phyloP scores from a whole-genome alignment of 2,888 invertebrate species.

The Sericinus montela region DNA sequence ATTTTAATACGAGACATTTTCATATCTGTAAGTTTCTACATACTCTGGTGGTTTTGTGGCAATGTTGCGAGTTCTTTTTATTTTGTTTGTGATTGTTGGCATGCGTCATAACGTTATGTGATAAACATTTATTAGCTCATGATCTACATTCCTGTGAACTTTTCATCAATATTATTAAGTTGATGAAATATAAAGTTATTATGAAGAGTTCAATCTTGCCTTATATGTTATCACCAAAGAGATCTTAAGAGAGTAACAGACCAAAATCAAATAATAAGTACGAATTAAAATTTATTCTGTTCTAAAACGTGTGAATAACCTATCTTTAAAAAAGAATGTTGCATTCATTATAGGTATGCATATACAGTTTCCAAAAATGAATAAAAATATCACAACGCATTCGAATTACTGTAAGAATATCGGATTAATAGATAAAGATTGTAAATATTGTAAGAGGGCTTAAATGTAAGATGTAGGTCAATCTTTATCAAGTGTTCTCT shows the following conservation, averaged over 20 bases:
- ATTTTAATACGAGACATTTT: conserved; percentile 11
- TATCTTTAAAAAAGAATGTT: no score
- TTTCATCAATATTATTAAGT: neutral
- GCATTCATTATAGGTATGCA: no score
- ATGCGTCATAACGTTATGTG: conserved; percentile 15
- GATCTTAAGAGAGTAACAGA: no score
- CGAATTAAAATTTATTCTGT: no score
- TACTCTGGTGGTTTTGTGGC: neutral
- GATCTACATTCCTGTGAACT: conserved; percentile 17
- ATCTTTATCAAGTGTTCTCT: neutral
- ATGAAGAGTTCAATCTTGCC: conserved; percentile 12
- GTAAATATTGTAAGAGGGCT: conserved; percentile 10
- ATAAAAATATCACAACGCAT: neutral
- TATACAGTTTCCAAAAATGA: neutral
- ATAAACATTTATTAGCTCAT: conserved; percentile 12
- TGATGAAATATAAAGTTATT: neutral
- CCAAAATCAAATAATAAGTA: no score
- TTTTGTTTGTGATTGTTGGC: conserved; percentile 9
- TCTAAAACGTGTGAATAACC: no score
- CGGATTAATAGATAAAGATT: conserved; percentile 1
- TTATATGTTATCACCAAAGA: conserved; percentile 4
- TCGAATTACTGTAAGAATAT: neutral
- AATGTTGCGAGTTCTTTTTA: neutral
- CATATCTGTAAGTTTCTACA: conserved; percentile 1
- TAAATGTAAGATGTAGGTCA: conserved; percentile 1